Percentiles rank a stretch among this genome's conserved stretches.
phyloP scores from a whole-genome alignment of 1,140 invertebrate species.

The Rhagoletis zephyria region DNA sequence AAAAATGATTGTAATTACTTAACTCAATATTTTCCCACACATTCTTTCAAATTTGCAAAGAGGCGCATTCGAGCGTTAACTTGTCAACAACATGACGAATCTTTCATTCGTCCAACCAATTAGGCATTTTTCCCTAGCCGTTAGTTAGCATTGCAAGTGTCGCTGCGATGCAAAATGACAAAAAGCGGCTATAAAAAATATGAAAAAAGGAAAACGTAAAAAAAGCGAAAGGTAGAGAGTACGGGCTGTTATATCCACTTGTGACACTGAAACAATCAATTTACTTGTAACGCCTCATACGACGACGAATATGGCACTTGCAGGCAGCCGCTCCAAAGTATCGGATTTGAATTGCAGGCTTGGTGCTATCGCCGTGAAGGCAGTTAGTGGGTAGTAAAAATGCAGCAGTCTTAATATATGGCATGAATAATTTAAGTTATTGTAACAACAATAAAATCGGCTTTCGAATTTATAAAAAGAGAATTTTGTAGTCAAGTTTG shows the following conservation, averaged over 20 bases:
- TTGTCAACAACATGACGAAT: slow-evolving; percentile 40
- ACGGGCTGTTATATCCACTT: neutral
- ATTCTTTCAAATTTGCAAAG: slow-evolving; percentile 6
- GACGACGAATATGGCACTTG: neutral
- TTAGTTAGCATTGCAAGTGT: neutral
- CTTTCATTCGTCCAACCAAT: slow-evolving; percentile 20
- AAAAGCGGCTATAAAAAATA: neutral
- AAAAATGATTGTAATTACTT: slow-evolving; percentile 22
- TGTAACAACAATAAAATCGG: no score
- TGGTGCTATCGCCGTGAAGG: neutral
- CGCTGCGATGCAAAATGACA: neutral
- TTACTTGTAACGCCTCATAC: slow-evolving; percentile 46
- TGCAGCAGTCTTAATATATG: neutral
- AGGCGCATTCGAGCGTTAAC: slow-evolving; percentile 46
- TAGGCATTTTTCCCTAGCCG: slow-evolving; percentile 21
- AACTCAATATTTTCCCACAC: slow-evolving; percentile 45
- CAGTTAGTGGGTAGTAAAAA: slow-evolving; percentile 31
- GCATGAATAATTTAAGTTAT: neutral
- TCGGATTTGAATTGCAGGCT: neutral
- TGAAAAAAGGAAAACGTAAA: neutral
- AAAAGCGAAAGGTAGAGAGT: no score
- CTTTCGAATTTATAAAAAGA: no score
- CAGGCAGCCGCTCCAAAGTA: neutral
- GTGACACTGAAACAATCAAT: slow-evolving; percentile 46
- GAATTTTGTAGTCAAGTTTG: no score